Evolutionary conservation across 1,140 invertebrate genomes (phyloP).

Genomic region (Papilio xuthus): DNA sequence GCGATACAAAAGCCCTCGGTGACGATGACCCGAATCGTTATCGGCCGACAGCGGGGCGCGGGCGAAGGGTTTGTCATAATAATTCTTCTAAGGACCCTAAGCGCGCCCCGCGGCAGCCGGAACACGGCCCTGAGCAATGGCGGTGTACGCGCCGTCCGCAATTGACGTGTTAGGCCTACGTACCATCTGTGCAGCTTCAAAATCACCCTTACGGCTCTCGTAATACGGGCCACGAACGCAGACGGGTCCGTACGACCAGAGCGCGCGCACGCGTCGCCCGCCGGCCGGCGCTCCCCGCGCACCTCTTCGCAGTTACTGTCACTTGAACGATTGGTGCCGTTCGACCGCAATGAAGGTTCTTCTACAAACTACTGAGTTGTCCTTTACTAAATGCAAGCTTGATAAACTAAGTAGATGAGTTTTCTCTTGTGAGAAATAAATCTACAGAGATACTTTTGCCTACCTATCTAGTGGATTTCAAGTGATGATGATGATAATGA

Average conservation of each 20-base stretch:
- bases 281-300: slow-evolving; percentile 58
- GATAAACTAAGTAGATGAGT: background rate
- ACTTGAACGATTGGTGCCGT: background rate
- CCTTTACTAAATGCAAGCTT: slow-evolving; percentile 12
- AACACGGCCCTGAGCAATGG: slow-evolving; percentile 76
- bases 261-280: slow-evolving; percentile 68
- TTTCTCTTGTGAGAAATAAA: background rate
- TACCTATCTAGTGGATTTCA: background rate
- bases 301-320: background rate
- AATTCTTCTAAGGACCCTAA: background rate
- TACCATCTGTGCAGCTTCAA: slow-evolving; percentile 55
- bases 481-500: background rate
- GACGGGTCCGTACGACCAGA: slow-evolving; percentile 44
- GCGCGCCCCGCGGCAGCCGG: slow-evolving; percentile 42
- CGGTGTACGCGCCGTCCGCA: slow-evolving; percentile 68
- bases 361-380: slow-evolving; percentile 17
- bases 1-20: slow-evolving; percentile 1
- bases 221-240: background rate
- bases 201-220: slow-evolving; percentile 12
- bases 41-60: slow-evolving; percentile 7
- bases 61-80: slow-evolving; percentile 13
- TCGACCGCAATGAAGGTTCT: background rate
- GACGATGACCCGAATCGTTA: background rate
- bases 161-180: slow-evolving; percentile 80
- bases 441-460: background rate